Conservation (phyloP, 2,888 invertebrate genomes). For the Nemurella pictetii region DNA sequence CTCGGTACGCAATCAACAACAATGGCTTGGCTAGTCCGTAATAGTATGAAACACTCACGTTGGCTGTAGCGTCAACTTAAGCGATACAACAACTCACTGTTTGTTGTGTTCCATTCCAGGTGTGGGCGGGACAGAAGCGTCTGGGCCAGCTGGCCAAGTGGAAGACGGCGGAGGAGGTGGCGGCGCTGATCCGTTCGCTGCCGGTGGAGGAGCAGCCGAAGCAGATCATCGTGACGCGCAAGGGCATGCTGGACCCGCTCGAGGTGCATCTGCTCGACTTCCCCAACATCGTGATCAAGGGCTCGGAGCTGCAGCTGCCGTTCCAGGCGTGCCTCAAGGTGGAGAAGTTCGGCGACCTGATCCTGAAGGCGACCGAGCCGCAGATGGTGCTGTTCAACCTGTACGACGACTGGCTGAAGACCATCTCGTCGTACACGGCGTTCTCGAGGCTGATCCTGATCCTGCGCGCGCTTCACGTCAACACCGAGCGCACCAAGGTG, state of each 20-base stretch:
- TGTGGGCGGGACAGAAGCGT: slow-evolving; percentile 99
- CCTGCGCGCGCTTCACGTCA: slow-evolving; percentile 94
- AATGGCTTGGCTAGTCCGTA: no score
- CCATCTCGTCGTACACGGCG: slow-evolving; percentile 98
- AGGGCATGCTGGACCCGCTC: slow-evolving; percentile 99
- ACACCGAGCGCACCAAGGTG: slow-evolving; percentile 98
- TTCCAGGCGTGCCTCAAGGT: slow-evolving; percentile 99
- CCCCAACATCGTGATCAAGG: slow-evolving; percentile 99
- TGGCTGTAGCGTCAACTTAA: no score
- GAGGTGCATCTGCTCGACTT: slow-evolving; percentile 99
- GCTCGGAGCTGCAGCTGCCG: slow-evolving; percentile 95
- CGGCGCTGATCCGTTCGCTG: slow-evolving; percentile 95
- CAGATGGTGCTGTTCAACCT: slow-evolving; percentile 99
- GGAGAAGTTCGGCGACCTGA: slow-evolving; percentile 98
- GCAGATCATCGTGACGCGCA: slow-evolving; percentile 98
- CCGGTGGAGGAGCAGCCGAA: slow-evolving; percentile 99
- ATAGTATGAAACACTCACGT: no score
- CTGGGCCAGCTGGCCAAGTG: slow-evolving; percentile 96
- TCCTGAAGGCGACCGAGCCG: slow-evolving; percentile 97
- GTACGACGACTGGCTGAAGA: slow-evolving; percentile 99
- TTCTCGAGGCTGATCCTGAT: slow-evolving; percentile 97
- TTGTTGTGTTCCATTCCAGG: no score
- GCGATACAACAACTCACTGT: no score
- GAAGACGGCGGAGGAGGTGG: slow-evolving; percentile 99
- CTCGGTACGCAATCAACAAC: no score